phyloP scores from a whole-genome alignment of 2,113 vertebrate genomes.

The Cryptoleucopteryx plumbea region DNA sequence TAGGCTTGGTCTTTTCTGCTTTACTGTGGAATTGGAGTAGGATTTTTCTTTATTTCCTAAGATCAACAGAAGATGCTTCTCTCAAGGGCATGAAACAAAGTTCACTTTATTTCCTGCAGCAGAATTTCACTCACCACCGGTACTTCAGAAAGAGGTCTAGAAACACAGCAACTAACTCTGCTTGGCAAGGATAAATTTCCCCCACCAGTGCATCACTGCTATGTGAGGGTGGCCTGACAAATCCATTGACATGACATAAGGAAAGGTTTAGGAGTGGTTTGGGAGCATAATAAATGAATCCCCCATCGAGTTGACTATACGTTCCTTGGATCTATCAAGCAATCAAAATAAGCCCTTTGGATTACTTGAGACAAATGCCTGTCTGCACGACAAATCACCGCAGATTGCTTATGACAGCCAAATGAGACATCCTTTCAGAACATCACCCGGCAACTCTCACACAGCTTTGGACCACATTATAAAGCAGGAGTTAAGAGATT shows the following conservation, averaged over 20 bases:
- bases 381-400: slow-evolving; percentile 31
- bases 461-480: neutral
- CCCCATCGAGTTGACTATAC: neutral
- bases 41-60: neutral
- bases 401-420: slow-evolving; percentile 51
- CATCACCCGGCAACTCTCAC: neutral
- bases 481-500: neutral
- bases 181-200: neutral
- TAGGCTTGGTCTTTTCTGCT: neutral
- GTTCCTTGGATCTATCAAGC: neutral
- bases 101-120: neutral
- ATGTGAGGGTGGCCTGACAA: neutral
- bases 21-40: neutral
- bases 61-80: neutral
- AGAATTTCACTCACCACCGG: neutral
- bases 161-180: neutral
- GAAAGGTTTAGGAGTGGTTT: slow-evolving; percentile 49
- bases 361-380: slow-evolving; percentile 41
- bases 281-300: slow-evolving; percentile 44
- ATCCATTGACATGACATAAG: neutral
- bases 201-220: neutral
- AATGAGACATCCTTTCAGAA: slow-evolving; percentile 6
- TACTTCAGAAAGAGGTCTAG: neutral
- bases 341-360: slow-evolving; percentile 55
- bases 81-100: neutral